Evolutionary conservation across 2,797 vertebrate species (phyloP).

Genomic region (Antrozous pallidus): DNA sequence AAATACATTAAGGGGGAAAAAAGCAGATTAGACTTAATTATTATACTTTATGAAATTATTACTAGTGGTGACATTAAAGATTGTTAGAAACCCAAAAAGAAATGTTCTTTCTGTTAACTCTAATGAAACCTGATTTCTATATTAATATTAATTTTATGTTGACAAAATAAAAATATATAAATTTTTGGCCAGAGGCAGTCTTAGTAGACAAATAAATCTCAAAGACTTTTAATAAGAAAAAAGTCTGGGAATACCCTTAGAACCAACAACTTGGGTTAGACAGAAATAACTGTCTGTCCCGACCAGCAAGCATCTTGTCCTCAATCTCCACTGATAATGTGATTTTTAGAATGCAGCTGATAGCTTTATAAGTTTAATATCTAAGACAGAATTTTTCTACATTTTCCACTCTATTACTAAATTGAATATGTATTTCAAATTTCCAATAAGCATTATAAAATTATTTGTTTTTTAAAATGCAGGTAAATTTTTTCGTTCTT

Average conservation of each 20-base stretch:
- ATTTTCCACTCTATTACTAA: background rate
- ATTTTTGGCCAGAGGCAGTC: background rate
- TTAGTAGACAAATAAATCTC: background rate
- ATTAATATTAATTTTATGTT: slow-evolving; percentile 49
- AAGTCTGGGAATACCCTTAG: background rate
- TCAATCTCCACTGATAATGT: background rate
- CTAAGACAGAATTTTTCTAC: background rate
- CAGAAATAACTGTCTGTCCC: background rate
- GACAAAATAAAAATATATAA: slow-evolving; percentile 26
- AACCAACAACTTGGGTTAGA: background rate
- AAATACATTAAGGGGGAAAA: slow-evolving; percentile 27
- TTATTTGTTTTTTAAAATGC: background rate
- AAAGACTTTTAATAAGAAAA: slow-evolving; percentile 1
- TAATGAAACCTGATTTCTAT: slow-evolving; percentile 45
- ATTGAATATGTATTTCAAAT: slow-evolving; percentile 16
- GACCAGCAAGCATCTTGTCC: background rate
- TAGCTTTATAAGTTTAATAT: background rate
- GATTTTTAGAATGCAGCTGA: slow-evolving; percentile 12
- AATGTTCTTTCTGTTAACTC: slow-evolving; percentile 42
- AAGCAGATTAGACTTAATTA: slow-evolving; percentile 26
- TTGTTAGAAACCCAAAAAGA: slow-evolving; percentile 42
- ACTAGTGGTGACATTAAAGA: slow-evolving; percentile 50
- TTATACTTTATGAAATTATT: slow-evolving; percentile 44
- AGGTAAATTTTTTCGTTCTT: background rate
- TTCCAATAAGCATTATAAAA: background rate